A percentile compares a stretch with the other conserved stretches of the same genome.
These are phyloP conservation scores for Parnassius smintheus DNA, from an alignment of 2,888 invertebrate species.

Conservation along the genomic window DNA sequence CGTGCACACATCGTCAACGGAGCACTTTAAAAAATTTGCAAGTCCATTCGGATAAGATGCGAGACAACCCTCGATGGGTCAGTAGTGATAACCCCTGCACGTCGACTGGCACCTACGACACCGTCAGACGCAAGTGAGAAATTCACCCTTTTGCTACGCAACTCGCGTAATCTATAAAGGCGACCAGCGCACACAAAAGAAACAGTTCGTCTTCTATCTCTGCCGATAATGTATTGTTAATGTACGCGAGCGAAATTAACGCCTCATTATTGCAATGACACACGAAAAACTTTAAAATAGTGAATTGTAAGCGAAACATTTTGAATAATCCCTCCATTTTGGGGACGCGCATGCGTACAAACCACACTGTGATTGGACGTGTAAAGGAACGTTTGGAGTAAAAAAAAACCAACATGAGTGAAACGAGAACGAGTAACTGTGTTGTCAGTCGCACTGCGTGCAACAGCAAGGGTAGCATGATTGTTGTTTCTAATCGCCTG, in stretches of 20 bases:
- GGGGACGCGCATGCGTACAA: constrained; percentile 62
- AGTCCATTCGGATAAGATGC: constrained; percentile 41
- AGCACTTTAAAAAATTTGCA: constrained; percentile 45
- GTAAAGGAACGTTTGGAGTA: constrained; percentile 51
- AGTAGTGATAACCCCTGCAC: constrained; percentile 62
- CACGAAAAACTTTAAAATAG: constrained; percentile 43
- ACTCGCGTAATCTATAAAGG: constrained; percentile 73
- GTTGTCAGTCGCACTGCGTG: constrained; percentile 67
- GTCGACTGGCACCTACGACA: constrained; percentile 57
- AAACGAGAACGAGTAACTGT: constrained; percentile 46
- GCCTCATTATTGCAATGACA: constrained; percentile 54
- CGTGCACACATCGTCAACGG: constrained; percentile 24
- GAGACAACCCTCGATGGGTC: constrained; percentile 56
- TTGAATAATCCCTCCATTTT: constrained; percentile 58
- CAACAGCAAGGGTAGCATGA: constrained; percentile 87
- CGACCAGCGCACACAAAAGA: constrained; percentile 61
- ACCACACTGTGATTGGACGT: constrained; percentile 66
- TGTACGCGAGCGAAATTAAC: constrained; percentile 41
- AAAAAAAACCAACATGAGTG: constrained; percentile 62
- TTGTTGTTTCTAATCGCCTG: constrained; percentile 94
- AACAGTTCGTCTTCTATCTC: constrained; percentile 71
- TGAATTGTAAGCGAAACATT: constrained; percentile 41
- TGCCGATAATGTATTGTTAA: constrained; percentile 66
- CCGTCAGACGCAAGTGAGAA: constrained; percentile 53
- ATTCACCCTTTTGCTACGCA: constrained; percentile 67